phyloP scores from a whole-genome alignment of 2,888 invertebrate species.

The Xestia xanthographa region DNA sequence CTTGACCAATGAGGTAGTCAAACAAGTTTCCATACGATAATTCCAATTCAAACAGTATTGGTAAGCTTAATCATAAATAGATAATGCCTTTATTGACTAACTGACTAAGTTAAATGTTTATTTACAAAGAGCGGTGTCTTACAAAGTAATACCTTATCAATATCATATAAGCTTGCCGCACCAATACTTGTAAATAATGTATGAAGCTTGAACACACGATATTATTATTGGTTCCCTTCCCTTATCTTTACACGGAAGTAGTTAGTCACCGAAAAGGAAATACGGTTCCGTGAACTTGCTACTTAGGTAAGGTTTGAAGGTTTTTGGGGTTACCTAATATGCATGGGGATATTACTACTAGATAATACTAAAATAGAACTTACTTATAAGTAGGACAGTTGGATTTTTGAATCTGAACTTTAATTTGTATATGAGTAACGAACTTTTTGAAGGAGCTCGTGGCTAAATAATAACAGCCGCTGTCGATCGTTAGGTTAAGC shows the following conservation, averaged over 20 bases:
- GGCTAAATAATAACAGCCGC: no score
- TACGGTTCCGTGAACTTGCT: constrained; percentile 27
- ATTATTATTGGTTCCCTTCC: constrained; percentile 22
- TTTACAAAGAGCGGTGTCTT: constrained; percentile 5
- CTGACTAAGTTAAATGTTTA: constrained; percentile 10
- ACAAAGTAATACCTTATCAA: constrained; percentile 45
- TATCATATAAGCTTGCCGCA: constrained; percentile 28
- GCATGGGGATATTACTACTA: background rate
- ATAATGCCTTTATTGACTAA: background rate
- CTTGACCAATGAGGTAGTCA: background rate
- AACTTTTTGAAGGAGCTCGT: no score
- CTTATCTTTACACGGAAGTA: constrained; percentile 53
- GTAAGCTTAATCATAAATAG: background rate
- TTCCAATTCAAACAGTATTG: background rate
- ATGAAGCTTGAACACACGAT: constrained; percentile 26
- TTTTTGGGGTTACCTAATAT: background rate
- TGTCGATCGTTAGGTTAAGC: no score
- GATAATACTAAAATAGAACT: no score
- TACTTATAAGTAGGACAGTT: background rate
- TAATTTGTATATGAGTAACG: background rate
- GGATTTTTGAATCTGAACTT: background rate
- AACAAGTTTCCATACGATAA: background rate
- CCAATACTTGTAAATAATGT: constrained; percentile 31
- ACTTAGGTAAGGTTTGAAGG: constrained; percentile 28
- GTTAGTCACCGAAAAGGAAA: constrained; percentile 47